Base-by-base conservation (phyloP, 2,888 invertebrate genomes). In the Smittia aterrima region DNA sequence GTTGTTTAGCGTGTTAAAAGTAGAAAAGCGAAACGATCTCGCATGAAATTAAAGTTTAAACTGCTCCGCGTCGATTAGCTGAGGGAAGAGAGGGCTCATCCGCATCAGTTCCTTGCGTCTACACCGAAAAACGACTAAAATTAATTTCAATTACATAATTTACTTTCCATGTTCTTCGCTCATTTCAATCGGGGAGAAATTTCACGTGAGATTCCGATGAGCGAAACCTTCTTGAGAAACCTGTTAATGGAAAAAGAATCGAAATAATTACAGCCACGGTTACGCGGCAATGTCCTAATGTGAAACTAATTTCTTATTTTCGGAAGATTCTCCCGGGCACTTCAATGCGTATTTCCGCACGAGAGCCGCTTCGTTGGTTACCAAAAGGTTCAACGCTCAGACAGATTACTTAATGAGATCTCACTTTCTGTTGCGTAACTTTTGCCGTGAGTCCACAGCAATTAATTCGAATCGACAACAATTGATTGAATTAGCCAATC, bases 311-410 rank as follows among this genome's bases (percentile, higher is more conserved):
- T 70, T 54, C 6, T 41, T 53, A 13, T 53, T 24, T 41, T 27
- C 16, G 41, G 18, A 54, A 41, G 58, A 18, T 58, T 32, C 22
- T 53, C 27, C 53, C 24, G 27, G 6, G 64, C 54, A 27, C 25
- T 53, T 70, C 70, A 70, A 70, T 70, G 53, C 27, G 70, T 70
- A 70, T 54, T 54, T 70, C 70, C 70, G 70, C 53, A 32, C 16
- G 41, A 13, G 24, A 66, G 3, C n/a, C 22, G 22, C 64, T 22
- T 25, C 62, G 25, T 64, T 11, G 9, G 58, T 18, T 58, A 58
- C 9, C 11, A 3, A 47, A 47, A 47, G n/a, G 47, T 47, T 47
- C 47, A 47, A 4, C n/a, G 47, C 47, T 47, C 47, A 47, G 47
- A n/a, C 7, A 38, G 38, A 7, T 38, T 7, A 38, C 7, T 11